Evolutionary conservation across 2,888 invertebrate genomes (phyloP), one percentile per base, ranked within the genome.

Genomic region (Sphinx pinastri): DNA sequence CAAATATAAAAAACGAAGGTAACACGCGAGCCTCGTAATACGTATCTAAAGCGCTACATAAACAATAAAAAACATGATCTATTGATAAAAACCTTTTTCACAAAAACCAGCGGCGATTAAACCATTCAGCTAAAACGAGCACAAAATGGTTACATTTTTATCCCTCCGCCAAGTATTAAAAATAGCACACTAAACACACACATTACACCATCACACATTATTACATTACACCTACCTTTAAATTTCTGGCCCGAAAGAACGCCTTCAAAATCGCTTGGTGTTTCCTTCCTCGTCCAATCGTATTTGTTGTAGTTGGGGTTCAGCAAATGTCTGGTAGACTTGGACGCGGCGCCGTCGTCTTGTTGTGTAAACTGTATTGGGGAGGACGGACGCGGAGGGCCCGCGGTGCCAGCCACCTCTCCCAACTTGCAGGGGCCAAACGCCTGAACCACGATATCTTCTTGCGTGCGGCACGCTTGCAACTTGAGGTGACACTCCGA

Each of bases 401-500:
- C 96, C 75, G 97, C 97, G 7, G 97, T 97, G 72, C 96, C 97
- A 70, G 96, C 95, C 74, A 95, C 90, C 82, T 96, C 95, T 73
- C 96, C 95, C 78, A 96, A 94, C 93, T 96, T 95, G 88, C 97
- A 97, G 72, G 96, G 95, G 63, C 97, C 97, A 78, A 97, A 96
- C 1, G 96, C 96, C 88, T 96, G 96, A 7, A 97, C 95, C 47
- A 96, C 96, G 75, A 98, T 96, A 82, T 97, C 96, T 79, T 96
- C 96, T 92, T 98, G 97, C 82, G 96, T 94, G 80, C 96, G 95
- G 91, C 98, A 98, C 69, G 98, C 97, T 88, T 97, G 96, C 83
- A 97, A 95, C 79, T 96, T 95, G 74, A 98, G 95, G 83, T 96
- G 96, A 86, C 98, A 98, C 84, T 97, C 97, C 76, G 97, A 98